phyloP scores from a whole-genome alignment of 2,113 vertebrate species.

The Tetrax tetrax region DNA sequence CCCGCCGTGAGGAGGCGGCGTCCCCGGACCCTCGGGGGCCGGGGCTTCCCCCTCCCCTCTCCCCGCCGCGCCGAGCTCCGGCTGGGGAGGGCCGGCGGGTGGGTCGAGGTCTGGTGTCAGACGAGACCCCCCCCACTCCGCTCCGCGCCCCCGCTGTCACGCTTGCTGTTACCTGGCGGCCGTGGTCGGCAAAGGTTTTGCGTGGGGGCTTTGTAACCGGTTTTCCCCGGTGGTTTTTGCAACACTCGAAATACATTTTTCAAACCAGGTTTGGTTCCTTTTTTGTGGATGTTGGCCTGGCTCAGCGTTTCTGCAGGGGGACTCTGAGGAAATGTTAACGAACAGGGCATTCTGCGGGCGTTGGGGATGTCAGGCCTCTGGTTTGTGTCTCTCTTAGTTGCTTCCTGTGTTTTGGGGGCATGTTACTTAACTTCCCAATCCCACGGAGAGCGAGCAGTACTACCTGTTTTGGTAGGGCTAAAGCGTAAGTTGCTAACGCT shows the following conservation, averaged over 20 bases:
- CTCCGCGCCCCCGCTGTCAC: neutral
- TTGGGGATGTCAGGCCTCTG: neutral
- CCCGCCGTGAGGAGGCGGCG: neutral
- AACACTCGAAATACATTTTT: rapidly evolving
- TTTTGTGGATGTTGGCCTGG: neutral
- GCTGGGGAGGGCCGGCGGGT: neutral
- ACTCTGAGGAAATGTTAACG: neutral
- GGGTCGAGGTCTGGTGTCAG: neutral
- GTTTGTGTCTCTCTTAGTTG: neutral
- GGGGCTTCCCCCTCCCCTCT: neutral
- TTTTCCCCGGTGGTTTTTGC: neutral
- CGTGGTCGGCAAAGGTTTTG: rapidly evolving
- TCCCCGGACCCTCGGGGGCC: neutral
- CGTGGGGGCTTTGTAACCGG: rapidly evolving
- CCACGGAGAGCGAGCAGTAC: neutral
- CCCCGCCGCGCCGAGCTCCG: neutral
- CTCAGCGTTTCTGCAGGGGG: neutral
- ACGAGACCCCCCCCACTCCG: rapidly evolving
- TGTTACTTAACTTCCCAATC: conserved; percentile 15
- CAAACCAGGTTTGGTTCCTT: rapidly evolving
- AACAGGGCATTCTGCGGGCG: neutral
- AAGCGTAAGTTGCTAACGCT: neutral
- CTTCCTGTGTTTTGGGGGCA: conserved; percentile 27
- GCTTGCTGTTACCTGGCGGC: neutral
- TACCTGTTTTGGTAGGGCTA: conserved; percentile 6